Evolutionary conservation across 64 coral and sea anemone genomes (phyloP), one percentile per base, ranked within the genome.

Genomic region (Pocillopora verrucosa): DNA sequence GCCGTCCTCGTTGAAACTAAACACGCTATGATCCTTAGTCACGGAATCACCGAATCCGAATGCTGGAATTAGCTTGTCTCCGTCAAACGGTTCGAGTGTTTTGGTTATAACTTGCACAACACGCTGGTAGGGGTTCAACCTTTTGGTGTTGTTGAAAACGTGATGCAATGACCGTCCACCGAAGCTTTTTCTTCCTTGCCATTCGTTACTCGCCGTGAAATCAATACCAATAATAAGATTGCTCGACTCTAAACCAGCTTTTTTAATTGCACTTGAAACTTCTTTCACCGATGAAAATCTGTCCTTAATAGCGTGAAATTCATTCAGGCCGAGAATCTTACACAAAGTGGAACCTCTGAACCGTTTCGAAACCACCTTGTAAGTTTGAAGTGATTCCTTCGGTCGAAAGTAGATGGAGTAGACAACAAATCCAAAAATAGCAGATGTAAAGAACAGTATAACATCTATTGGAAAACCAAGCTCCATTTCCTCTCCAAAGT

Each of bases 181-280:
- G 73, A 95, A 95, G 13, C 88, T 93, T 22, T 99, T 99, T 26
- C 97, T 80, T 11, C 97, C 97, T 80, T 99, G 97, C 97, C 97
- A 99, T 60, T 99, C 97, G 80, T 99, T 99, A 58, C 97, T 99
- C 19, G 97, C 97, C 34, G 97, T 99, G 72, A 99, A 99, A 87
- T 99, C 97, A 20, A 99, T 89, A 3, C 97, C 97, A 36, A 99
- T 93, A 15, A 99, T 95, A 15, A 99, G 19, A 78, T 99, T 99
- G 75, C 94, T 95, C 16, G 88, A 86, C 41, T 93, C 84, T 35
- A 99, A 74, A 6, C 97, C 97, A n/a, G 91, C 91, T 4, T 62
- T 56, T 85, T 74, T 95, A 59, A 99, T 95, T 22, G 94, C 97
- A 41, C 88, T 70, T 4, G 97, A 93, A 45, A 99, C 93, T 79